Percentiles rank a stretch among this genome's conserved stretches.
Conservation (phyloP, 2,888 invertebrate species). For the Chloroclysta siterata region DNA sequence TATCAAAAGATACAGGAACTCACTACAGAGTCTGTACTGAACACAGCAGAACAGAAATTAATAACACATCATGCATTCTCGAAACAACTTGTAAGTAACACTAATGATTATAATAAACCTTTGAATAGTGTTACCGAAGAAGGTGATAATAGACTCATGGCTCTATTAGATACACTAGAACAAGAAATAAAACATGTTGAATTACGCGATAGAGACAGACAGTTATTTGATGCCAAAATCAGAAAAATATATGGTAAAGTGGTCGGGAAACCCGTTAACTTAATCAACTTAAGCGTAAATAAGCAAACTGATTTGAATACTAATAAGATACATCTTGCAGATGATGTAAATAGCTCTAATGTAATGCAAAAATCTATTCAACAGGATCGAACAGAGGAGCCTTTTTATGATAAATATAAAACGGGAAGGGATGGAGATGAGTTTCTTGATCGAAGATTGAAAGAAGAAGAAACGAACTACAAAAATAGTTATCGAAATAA, state of each 20-base stretch:
- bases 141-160: constrained; percentile 58
- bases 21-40: constrained; percentile 42
- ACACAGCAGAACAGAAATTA: constrained; percentile 48
- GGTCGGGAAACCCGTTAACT: constrained; percentile 45
- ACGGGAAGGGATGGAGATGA: constrained; percentile 11
- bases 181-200: constrained; percentile 63
- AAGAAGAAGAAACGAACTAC: constrained; percentile 1
- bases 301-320: constrained; percentile 8
- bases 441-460: constrained; percentile 20
- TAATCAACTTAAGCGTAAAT: constrained; percentile 23
- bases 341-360: constrained; percentile 19
- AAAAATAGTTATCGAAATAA: constrained; percentile 30
- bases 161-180: constrained; percentile 63
- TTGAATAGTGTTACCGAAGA: constrained; percentile 46
- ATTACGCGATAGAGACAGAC: constrained; percentile 56
- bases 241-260: constrained; percentile 65
- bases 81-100: constrained; percentile 31
- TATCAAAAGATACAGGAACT: constrained; percentile 22
- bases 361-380: constrained; percentile 25
- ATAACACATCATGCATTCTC: constrained; percentile 43
- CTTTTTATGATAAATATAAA: constrained; percentile 9
- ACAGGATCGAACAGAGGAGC: constrained; percentile 23
- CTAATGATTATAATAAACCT: constrained; percentile 29
- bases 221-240: constrained; percentile 66
- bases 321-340: constrained; percentile 4